Evolutionary conservation across 1,140 invertebrate genomes (phyloP).

Genomic region (Tyrophagus putrescentiae): DNA sequence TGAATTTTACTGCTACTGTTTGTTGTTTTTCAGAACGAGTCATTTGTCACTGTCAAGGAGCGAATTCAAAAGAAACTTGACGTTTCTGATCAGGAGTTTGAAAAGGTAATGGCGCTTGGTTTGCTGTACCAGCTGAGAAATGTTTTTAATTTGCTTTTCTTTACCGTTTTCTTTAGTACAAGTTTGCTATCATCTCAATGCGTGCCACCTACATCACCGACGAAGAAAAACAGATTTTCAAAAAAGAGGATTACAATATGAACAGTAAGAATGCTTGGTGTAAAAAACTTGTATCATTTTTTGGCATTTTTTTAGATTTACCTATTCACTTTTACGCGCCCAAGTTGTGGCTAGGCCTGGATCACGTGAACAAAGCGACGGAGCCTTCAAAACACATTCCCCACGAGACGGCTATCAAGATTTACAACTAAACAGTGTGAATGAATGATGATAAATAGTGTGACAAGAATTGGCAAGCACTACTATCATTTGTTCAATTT

Average conservation of each 20-base stretch:
- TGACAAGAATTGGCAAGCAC: too few species aligned
- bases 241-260: slow-evolving; percentile 43
- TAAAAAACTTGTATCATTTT: background rate
- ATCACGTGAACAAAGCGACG: slow-evolving; percentile 94
- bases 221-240: slow-evolving; percentile 51
- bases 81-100: slow-evolving; percentile 94
- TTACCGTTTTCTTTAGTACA: slow-evolving; percentile 52
- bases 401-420: slow-evolving; percentile 97
- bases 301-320: slow-evolving; percentile 5
- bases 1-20: background rate
- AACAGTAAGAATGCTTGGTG: slow-evolving; percentile 28
- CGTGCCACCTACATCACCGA: slow-evolving; percentile 63
- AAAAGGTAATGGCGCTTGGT: slow-evolving; percentile 52
- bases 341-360: slow-evolving; percentile 84
- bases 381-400: slow-evolving; percentile 88
- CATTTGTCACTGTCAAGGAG: slow-evolving; percentile 71
- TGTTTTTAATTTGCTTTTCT: background rate
- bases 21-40: slow-evolving; percentile 55
- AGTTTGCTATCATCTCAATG: slow-evolving; percentile 75
- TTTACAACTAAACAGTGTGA: slow-evolving; percentile 84
- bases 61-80: slow-evolving; percentile 82
- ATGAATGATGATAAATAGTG: too few species aligned
- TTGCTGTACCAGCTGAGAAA: slow-evolving; percentile 19
- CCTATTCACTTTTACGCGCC: slow-evolving; percentile 27
- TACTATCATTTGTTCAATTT: too few species aligned